Evolutionary conservation across 1,140 invertebrate genomes (phyloP), one percentile per base, ranked within the genome.

Genomic region (Solenopsis fugax): DNA sequence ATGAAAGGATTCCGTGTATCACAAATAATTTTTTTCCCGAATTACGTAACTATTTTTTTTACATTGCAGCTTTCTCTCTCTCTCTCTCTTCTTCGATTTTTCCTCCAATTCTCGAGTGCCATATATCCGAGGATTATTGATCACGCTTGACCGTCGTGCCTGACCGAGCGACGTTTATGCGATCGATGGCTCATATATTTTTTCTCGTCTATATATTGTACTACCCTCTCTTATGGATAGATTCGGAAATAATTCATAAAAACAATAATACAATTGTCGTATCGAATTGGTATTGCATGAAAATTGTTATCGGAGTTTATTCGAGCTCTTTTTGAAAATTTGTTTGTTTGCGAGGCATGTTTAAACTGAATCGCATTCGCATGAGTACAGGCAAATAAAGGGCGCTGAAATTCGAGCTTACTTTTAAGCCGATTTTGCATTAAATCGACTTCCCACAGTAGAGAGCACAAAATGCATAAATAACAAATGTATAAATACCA

Each of bases 91-190:
- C 34, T 73, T 84, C 80, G 67, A 84, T 73, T 84, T 75, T 75
- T 48, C 41, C 21, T 75, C 5, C 41, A 84, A 62, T 84, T 48
- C 80, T 60, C 54, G 29, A 60, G 41, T 84, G 54, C 24, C 67
- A 62, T 50, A 73, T 50, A 60, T 73, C 24, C 54, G 9, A 60
- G 80, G 41, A 84, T 84, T 84, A 84, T 84, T 75, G 80, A 84
- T 84, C 69, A 75, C 24, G 34, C 69, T 69, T 84, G 69, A 75
- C 80, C 4, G 93, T 96, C 76, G 94, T 95, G 24, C 96, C 96
- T 90, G 97, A 98, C 89, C 97, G 97, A 0, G 95, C 96, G 85
- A 97, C 96, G 94, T 97, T 96, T 89, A 97, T 97, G 96, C 97
- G 97, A 88, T 97, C 98, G 87, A 96, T 95, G 50, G 97, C 97